A percentile compares a stretch with the other conserved stretches of the same genome.
Conservation (phyloP, 2,888 invertebrate species). For the Heteromurus nitidus region DNA sequence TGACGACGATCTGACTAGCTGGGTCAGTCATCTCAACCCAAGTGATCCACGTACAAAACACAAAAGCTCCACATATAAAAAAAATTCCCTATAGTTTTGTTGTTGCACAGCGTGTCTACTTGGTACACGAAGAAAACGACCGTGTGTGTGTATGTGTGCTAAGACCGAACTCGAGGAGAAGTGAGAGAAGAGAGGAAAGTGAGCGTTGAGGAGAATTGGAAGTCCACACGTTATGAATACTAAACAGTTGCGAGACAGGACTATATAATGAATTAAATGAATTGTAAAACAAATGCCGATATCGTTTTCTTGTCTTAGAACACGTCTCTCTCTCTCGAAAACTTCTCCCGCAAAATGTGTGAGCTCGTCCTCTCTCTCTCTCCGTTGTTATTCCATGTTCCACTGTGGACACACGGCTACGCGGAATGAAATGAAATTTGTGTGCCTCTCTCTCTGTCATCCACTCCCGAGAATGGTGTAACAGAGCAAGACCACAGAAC, state of each 20-base stretch:
- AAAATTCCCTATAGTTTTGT: no score
- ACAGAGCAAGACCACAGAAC: neutral
- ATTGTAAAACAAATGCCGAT: conserved; percentile 67
- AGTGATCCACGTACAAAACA: neutral
- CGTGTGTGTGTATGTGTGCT: neutral
- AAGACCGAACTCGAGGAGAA: neutral
- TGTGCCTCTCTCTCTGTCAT: neutral
- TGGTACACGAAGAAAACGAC: neutral
- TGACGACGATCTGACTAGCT: conserved; percentile 22
- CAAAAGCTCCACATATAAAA: conserved; percentile 17
- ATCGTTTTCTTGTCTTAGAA: conserved; percentile 43
- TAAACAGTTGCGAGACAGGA: conserved; percentile 62
- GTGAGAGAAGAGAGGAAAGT: conserved; percentile 6
- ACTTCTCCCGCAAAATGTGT: neutral
- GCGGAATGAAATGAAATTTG: conserved; percentile 4
- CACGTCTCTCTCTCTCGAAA: neutral
- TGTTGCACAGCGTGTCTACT: conserved; percentile 25
- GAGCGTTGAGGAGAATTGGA: conserved; percentile 40
- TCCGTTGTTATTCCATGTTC: no score
- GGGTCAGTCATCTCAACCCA: conserved; percentile 56
- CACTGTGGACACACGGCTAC: no score
- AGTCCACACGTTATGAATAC: conserved; percentile 64
- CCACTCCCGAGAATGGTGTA: neutral
- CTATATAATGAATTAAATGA: conserved; percentile 65
- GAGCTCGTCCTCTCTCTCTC: neutral